Evolutionary conservation across 2,797 vertebrate genomes (phyloP).

Genomic region (Danio choprae): DNA sequence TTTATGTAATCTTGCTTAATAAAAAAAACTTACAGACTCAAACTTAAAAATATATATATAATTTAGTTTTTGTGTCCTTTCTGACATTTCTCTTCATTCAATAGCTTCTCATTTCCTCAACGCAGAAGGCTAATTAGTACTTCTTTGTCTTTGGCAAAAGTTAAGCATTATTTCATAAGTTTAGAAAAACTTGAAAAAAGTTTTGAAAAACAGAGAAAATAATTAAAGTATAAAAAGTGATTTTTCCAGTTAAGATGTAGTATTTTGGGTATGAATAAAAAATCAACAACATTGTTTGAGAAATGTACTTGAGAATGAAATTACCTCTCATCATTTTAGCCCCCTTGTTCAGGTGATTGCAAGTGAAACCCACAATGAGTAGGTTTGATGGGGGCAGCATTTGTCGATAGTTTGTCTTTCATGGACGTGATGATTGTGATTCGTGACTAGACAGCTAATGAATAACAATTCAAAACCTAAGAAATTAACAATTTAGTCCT

Average conservation of each 20-base stretch:
- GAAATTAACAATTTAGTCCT: slow-evolving; percentile 4
- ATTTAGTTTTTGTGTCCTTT: too few species aligned
- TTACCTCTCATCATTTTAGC: background rate
- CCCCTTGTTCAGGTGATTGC: slow-evolving; percentile 8
- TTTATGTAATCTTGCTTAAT: too few species aligned
- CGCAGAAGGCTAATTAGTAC: background rate
- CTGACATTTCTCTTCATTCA: background rate
- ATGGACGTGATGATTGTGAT: background rate
- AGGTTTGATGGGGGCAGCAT: background rate
- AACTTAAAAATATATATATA: too few species aligned
- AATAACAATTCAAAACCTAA: background rate
- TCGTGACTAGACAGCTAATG: background rate
- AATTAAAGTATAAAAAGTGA: slow-evolving; percentile 23
- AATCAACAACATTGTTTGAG: slow-evolving; percentile 28
- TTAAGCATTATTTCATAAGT: slow-evolving; percentile 7
- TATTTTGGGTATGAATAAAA: slow-evolving; percentile 8
- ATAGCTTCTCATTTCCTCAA: background rate
- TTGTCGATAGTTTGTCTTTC: slow-evolving; percentile 35
- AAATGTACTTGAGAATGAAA: slow-evolving; percentile 34
- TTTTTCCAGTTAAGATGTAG: slow-evolving; percentile 7
- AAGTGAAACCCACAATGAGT: slow-evolving; percentile 29
- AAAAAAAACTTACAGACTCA: too few species aligned
- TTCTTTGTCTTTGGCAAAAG: slow-evolving; percentile 1
- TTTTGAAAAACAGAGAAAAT: background rate
- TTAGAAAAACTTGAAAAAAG: background rate